Base-by-base conservation (phyloP, 2,797 vertebrate genomes). In the Odontamblyopus lacepedii region DNA sequence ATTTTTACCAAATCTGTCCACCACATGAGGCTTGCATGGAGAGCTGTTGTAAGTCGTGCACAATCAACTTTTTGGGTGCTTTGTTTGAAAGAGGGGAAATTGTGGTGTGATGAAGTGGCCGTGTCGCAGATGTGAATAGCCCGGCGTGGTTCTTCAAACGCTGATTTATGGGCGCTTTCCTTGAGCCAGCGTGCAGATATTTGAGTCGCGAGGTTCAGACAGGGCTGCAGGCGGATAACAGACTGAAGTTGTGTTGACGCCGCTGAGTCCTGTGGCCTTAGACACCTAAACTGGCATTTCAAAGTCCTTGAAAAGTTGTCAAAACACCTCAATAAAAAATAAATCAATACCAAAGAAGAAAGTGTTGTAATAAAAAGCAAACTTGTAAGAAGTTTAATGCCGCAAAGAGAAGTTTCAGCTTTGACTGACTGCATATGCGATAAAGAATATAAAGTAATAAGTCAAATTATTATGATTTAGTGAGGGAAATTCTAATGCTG, bases 91-190 rank as follows among this genome's bases (percentile, higher is more conserved):
- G 29, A 23, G 65, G 9, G 16, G 29, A 51, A 51, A 55, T 19
- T 19, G 19, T 2, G 26, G 18, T 3, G 27, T 67, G 65, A 67
- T 67, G 65, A 67, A 67, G 48, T 67, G 29, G 48, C 16, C 3
- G 27, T 55, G 65, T 67, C 48, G 27, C 18, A 32, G 18, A 53
- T 55, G 29, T 65, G 41, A 64, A 64, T 23, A 72, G 78, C 79
- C 70, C 26, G 35, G 35, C 35, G 7, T 8, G 75, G 69, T 53
- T 75, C 51, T 66, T 50, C 50, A 82, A 72, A 74, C 69, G 67
- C 32, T 87, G 84, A 88, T 88, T 82, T 80, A 87, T 72, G 78
- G 80, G 76, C 71, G 61, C 56, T 83, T 75, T 63, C 27, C 55
- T 16, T 51, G 18, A 63, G 74, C 66, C 67, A 65, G 69, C 73